phyloP scores from a whole-genome alignment of 2,113 vertebrate species.

The Sardina pilchardus region DNA sequence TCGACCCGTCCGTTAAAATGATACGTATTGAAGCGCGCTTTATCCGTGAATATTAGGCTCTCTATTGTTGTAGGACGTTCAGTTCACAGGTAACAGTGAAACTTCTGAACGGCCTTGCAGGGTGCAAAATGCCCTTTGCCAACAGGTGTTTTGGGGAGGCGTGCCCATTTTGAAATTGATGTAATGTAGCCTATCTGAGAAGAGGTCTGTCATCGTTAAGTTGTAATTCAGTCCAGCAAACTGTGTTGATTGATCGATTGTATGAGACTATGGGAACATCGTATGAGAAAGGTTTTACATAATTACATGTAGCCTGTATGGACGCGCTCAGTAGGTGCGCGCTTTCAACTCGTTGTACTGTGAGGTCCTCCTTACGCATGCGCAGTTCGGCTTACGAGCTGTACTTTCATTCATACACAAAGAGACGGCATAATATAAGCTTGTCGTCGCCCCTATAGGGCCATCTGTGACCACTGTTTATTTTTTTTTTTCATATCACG shows the following conservation, averaged over 20 bases:
- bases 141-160: background rate
- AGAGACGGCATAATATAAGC: constrained; percentile 43
- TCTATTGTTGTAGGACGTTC: no score
- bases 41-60: no score
- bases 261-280: background rate
- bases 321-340: background rate
- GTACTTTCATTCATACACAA: constrained; percentile 39
- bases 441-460: constrained; percentile 48
- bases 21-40: background rate
- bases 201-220: background rate
- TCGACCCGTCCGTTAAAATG: background rate
- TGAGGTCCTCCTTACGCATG: constrained; percentile 33
- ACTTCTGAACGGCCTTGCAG: no score
- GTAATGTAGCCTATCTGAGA: background rate
- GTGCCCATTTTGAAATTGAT: background rate
- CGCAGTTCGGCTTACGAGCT: constrained; percentile 25
- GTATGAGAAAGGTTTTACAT: background rate
- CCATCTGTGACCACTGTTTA: background rate
- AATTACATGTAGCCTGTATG: background rate
- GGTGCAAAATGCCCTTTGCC: background rate
- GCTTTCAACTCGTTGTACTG: background rate
- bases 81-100: no score
- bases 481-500: background rate
- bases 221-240: background rate
- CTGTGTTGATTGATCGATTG: background rate